Evolutionary conservation across 2,888 invertebrate species (phyloP), one percentile per base, ranked within the genome.

Genomic region (Netelia virgata): DNA sequence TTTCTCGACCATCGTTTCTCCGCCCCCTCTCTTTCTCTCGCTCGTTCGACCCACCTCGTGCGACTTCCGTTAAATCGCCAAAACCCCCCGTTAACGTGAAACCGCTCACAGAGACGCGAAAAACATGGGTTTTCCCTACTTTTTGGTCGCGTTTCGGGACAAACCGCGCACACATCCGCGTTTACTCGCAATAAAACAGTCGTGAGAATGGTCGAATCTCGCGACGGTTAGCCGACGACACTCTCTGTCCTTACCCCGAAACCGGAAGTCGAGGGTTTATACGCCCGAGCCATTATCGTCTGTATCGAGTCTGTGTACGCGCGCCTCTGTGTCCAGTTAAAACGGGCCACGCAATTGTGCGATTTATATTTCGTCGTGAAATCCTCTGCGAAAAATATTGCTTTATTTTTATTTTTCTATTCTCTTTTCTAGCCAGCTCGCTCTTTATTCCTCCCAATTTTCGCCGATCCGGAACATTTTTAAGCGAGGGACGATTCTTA

Each of bases 41-140:
- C 47, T 64, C 59, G 50, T 8, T 28, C 28, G 28, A 28, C 28
- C 28, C 28, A 28, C 28, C 28, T 28, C 28, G 28, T 0, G 28
- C 28, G 28, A 36, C 47, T 73, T 72, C 53, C 59, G 68, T 20
- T 59, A 61, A 82, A 82, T 82, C 82, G 68, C 68, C 72, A 1
- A 23, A 23, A 53, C 28, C 5, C 28, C 5, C 6, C 28, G 28
- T 0, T 28, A 68, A 68, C 73, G 72, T 47, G 73, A 73, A 16
- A 53, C 53, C 64, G 43, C 66, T 76, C 70, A 82, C 50, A 72
- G 36, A 43, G 3, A 18, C 50, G 41, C 20, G 61, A 28, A 28
- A 61, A 72, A 59, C 18, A 68, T 36, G n/a, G 68, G 68, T 77
- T 82, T 82, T 61, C 68, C 68, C 72, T 61, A 77, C 68, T 73